Percentiles rank a stretch among this genome's conserved stretches.
phyloP scores from a whole-genome alignment of 2,888 invertebrate species.

The Charanyca ferruginea region DNA sequence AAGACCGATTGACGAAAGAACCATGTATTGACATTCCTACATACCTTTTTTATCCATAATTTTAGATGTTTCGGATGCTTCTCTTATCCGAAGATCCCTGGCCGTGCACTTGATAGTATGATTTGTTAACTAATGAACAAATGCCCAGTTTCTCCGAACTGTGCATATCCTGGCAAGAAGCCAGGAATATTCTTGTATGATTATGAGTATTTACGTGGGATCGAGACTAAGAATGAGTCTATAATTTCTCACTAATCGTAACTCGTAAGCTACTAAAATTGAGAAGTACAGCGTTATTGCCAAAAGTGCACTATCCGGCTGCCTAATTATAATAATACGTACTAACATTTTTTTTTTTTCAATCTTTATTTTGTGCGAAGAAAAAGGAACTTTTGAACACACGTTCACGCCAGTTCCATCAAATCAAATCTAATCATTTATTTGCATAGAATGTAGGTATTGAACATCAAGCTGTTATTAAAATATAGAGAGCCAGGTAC shows the following conservation, averaged over 20 bases:
- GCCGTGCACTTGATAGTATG: conserved; percentile 27
- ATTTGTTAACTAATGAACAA: conserved; percentile 20
- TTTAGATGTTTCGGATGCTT: not conserved
- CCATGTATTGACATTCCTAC: not conserved
- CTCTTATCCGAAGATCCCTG: not conserved
- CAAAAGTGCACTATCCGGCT: not conserved
- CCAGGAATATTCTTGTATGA: conserved; percentile 48
- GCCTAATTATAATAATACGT: too few species aligned
- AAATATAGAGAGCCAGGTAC: too few species aligned
- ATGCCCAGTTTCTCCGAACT: conserved; percentile 3
- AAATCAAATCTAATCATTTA: too few species aligned
- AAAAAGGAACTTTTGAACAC: too few species aligned
- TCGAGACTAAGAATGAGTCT: conserved; percentile 35
- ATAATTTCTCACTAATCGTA: not conserved
- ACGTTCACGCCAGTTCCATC: too few species aligned
- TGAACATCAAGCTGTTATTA: too few species aligned
- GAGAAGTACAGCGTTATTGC: not conserved
- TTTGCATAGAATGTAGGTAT: too few species aligned
- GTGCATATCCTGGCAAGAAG: conserved; percentile 20
- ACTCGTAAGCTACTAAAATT: conserved; percentile 24
- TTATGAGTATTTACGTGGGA: conserved; percentile 31
- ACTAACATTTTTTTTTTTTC: too few species aligned
- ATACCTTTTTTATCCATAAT: conserved; percentile 32
- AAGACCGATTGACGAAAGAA: too few species aligned
- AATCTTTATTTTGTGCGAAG: too few species aligned